Percentiles rank a stretch among this genome's conserved stretches.
Conservation (phyloP, 2,888 invertebrate species). For the Panorpa germanica region DNA sequence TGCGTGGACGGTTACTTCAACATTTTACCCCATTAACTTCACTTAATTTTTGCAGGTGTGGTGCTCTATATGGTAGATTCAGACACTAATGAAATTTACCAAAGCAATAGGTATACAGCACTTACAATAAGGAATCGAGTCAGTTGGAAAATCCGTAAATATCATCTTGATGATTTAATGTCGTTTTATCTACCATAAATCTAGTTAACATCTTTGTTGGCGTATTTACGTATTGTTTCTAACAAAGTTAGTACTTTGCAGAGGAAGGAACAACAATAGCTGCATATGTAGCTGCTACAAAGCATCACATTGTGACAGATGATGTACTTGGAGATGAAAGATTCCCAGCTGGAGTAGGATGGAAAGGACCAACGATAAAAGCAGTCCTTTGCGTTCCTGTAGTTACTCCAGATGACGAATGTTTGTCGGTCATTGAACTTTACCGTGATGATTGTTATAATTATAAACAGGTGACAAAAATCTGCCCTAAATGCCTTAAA, state of each 20-base stretch:
- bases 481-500: too few relatives aligned
- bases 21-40: too few relatives aligned
- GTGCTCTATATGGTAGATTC: slow-evolving; percentile 4
- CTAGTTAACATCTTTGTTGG: too few relatives aligned
- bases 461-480: slow-evolving; percentile 27
- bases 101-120: too few relatives aligned
- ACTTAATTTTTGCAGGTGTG: slow-evolving; percentile 1
- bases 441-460: slow-evolving; percentile 25
- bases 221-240: too few relatives aligned
- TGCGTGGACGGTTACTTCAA: too few relatives aligned
- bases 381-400: slow-evolving; percentile 35
- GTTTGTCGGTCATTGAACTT: slow-evolving; percentile 37
- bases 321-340: slow-evolving; percentile 33
- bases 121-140: too few relatives aligned
- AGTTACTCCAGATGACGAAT: slow-evolving; percentile 28
- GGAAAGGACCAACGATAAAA: slow-evolving; percentile 19
- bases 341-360: slow-evolving; percentile 34
- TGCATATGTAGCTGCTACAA: slow-evolving; percentile 33
- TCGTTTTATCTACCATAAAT: too few relatives aligned
- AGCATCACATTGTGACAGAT: slow-evolving; percentile 31
- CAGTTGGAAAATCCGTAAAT: too few relatives aligned
- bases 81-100: slow-evolving; percentile 18
- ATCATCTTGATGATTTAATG: too few relatives aligned
- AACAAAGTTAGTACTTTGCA: too few relatives aligned
- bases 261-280: slow-evolving; percentile 29